Evolutionary conservation across 2,888 invertebrate genomes (phyloP), one percentile per base, ranked within the genome.

Genomic region (Calephelis perditalis): DNA sequence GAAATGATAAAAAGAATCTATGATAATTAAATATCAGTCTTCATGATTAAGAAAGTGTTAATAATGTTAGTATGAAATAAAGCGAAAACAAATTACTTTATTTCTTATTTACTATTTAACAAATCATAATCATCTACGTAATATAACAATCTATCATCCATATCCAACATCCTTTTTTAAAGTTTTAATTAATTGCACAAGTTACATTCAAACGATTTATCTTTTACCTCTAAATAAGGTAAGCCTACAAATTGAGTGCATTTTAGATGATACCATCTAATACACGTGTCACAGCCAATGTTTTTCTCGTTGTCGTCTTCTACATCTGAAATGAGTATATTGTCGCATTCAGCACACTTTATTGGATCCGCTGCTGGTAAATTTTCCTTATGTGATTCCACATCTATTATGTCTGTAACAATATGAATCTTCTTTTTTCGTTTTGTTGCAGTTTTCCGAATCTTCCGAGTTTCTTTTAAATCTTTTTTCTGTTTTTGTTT

Each of bases 241-340:
- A 63, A 59, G 57, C 66, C 62, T 60, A 62, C 35, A 63, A 68
- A 68, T 61, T 46, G 64, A 57, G 66, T 70, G 65, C 68, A 69
- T 67, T 67, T 70, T 57, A 70, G 65, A 60, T 70, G 70, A 62
- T 58, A 59, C 64, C 15, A 15, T 15, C 15, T 15, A 15, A 15
- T 15, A 15, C 15, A 66, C 59, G 63, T 59, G 61, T 66, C 66
- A 64, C 68, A 63, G 55, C 57, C 68, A 56, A 65, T 67, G 63
- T 67, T 70, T 68, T 67, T 70, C 65, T 70, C 69, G 62, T 63
- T 66, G 60, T 71, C 69, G 58, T 70, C 70, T 67, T 72, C 70
- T 64, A 68, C 69, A 63, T 71, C 69, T 47, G 67, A 66, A 63
- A 69, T 69, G 56, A 69, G 56, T 63, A 63, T 55, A 47, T 67